Evolutionary conservation across 2,888 invertebrate species (phyloP), one percentile per base, ranked within the genome.

Genomic region (Amiota mariae): DNA sequence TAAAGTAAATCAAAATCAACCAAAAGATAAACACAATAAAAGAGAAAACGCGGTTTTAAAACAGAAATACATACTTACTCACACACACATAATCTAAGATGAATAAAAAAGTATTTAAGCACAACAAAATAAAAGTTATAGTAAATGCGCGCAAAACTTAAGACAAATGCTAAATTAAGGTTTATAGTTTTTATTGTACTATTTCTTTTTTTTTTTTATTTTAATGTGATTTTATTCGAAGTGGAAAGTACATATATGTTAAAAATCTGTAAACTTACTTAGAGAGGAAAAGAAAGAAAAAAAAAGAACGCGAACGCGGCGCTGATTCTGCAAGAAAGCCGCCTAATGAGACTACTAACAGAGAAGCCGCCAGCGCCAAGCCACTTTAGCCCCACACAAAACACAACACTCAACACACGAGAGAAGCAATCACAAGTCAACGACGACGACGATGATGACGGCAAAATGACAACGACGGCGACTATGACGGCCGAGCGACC

Each of bases 21-120:
- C 36, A 24, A 24, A 1, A 24, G 36, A 36, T 2, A 0, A 36
- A 36, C 36, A 6, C 0, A 36, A 36, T 36, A 36, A 36, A 36
- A 36, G 6, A 36, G 8, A 8, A 61, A n/a, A 61, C 12, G 20
- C 13, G 10, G 20, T 61, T 61, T 63, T 20, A 3, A n/a, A 36
- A 12, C 8, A 4, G 47, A 77, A 66, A 61, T 6, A 67, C 49
- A 64, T 6, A 36, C 18, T 49, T 11, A 67, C 18, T 1, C n/a
- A 67, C 6, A 3, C 11, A n/a, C 36, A 36, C 6, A 36, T 36
- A 36, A 36, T 36, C 36, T 36, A 4, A 0, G 36, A 36, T 36
- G 1, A 36, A 36, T 6, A 36, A 36, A 36, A 36, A 36, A 24
- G 2, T 24, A 24, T 24, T 36, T 36, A 36, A 36, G 0, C 6